Percentiles rank a stretch among this genome's conserved stretches.
These are phyloP conservation scores for Chalcosyrphus nemorum DNA, from an alignment of 2,888 invertebrate genomes.

Conservation along the genomic window DNA sequence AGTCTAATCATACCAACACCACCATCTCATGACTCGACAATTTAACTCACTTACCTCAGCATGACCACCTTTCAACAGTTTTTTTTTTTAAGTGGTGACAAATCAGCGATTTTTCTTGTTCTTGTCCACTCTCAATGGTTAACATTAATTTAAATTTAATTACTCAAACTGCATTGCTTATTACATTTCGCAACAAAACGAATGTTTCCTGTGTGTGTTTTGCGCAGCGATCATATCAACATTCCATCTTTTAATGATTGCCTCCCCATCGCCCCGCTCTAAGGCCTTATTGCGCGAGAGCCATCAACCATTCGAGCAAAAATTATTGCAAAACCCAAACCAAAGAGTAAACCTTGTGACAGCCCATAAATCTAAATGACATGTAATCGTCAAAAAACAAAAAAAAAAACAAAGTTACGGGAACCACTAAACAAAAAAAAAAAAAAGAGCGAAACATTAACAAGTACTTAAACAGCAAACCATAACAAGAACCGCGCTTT, in stretches of 20 bases:
- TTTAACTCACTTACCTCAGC: not conserved
- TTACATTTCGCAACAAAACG: conserved; percentile 57
- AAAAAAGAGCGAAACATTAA: conserved; percentile 34
- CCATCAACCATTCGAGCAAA: conserved; percentile 14
- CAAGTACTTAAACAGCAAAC: conserved; percentile 51
- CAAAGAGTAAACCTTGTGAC: conserved; percentile 74
- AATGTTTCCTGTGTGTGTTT: conserved; percentile 59
- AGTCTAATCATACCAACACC: too few relatives aligned
- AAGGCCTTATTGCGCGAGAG: not conserved
- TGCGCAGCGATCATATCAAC: conserved; percentile 58
- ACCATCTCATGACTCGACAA: too few relatives aligned
- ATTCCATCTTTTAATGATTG: conserved; percentile 70
- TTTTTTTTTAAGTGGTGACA: too few relatives aligned
- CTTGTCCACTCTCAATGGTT: conserved; percentile 42
- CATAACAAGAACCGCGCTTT: conserved; percentile 57
- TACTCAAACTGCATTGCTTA: conserved; percentile 40
- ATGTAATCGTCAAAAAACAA: conserved; percentile 75
- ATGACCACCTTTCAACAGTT: not conserved
- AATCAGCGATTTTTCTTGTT: conserved; percentile 10
- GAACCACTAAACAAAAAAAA: conserved; percentile 31
- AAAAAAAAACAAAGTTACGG: too few relatives aligned
- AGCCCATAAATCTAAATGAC: conserved; percentile 77
- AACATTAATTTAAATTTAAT: conserved; percentile 63
- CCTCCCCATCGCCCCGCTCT: conserved; percentile 13
- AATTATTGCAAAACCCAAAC: conserved; percentile 48